Evolutionary conservation across 2,113 vertebrate genomes (phyloP).

Genomic region (Uria aalge): DNA sequence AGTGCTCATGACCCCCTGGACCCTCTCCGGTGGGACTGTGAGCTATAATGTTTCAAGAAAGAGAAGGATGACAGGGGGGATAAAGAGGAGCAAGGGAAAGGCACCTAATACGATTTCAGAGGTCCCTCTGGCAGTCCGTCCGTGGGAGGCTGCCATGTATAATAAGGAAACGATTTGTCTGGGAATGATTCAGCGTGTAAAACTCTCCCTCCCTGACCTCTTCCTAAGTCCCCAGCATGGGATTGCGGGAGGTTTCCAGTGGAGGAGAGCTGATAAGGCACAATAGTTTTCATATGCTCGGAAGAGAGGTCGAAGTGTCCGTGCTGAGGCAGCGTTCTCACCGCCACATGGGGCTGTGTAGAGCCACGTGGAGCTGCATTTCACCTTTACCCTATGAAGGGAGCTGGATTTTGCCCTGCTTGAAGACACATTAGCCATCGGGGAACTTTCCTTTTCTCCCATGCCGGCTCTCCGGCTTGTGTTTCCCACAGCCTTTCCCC

Average conservation of each 20-base stretch:
- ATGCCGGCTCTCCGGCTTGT: not conserved
- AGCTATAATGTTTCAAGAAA: not conserved
- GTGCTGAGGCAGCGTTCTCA: not conserved
- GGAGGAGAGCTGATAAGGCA: not conserved
- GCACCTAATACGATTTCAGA: constrained; percentile 37
- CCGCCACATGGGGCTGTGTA: accelerated
- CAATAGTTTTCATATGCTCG: constrained; percentile 4
- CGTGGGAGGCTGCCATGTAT: constrained; percentile 59
- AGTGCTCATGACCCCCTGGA: not conserved
- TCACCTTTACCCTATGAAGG: not conserved
- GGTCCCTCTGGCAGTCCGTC: constrained; percentile 44
- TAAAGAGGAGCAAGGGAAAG: constrained; percentile 22
- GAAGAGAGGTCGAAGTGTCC: not conserved
- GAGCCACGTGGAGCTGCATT: not conserved
- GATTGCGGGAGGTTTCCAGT: not conserved
- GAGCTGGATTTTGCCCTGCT: not conserved
- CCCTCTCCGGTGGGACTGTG: not conserved
- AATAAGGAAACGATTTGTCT: constrained; percentile 66
- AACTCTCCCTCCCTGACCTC: constrained; percentile 29
- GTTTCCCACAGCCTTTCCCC: not conserved
- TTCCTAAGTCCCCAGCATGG: not conserved
- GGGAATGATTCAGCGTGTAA: constrained; percentile 45
- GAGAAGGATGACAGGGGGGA: not conserved
- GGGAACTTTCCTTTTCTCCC: not conserved
- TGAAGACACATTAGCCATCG: not conserved